Percentiles rank a stretch among this genome's conserved stretches.
phyloP scores from a whole-genome alignment of 2,797 vertebrate species.

The Poecilia gillii region DNA sequence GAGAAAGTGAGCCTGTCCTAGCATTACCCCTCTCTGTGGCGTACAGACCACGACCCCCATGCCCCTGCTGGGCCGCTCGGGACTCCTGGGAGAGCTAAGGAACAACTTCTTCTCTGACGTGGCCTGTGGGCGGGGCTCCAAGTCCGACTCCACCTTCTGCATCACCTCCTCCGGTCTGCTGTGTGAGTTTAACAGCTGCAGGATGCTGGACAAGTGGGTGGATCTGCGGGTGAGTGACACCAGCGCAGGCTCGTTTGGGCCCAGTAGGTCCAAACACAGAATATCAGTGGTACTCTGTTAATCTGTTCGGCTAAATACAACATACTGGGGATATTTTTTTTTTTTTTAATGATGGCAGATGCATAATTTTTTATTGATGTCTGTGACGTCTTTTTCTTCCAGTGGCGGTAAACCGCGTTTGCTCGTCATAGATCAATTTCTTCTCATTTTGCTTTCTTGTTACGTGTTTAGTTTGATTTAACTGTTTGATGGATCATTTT shows the following conservation, averaged over 20 bases:
- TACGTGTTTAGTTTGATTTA: background rate
- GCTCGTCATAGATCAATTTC: background rate
- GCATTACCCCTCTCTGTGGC: background rate
- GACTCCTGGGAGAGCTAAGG: conserved; percentile 90
- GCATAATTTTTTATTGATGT: too few relatives aligned
- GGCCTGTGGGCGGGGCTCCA: conserved; percentile 89
- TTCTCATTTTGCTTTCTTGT: background rate
- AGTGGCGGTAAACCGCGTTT: background rate
- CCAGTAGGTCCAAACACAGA: background rate
- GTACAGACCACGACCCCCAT: conserved; percentile 87
- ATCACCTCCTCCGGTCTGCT: conserved; percentile 92
- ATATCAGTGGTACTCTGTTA: background rate
- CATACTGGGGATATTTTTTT: background rate
- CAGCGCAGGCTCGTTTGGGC: background rate
- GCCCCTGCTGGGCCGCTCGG: conserved; percentile 92
- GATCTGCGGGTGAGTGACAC: conserved; percentile 82
- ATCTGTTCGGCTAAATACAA: background rate
- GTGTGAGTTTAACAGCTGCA: conserved; percentile 91
- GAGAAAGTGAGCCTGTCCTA: background rate
- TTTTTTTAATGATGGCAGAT: too few relatives aligned
- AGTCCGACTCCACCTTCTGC: conserved; percentile 90
- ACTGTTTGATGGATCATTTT: background rate
- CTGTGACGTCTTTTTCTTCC: background rate
- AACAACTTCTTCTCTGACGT: conserved; percentile 95
- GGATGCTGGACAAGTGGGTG: conserved; percentile 95